Evolutionary conservation across 2,113 vertebrate species (phyloP).

Genomic region (Paracanthobrama guichenoti): DNA sequence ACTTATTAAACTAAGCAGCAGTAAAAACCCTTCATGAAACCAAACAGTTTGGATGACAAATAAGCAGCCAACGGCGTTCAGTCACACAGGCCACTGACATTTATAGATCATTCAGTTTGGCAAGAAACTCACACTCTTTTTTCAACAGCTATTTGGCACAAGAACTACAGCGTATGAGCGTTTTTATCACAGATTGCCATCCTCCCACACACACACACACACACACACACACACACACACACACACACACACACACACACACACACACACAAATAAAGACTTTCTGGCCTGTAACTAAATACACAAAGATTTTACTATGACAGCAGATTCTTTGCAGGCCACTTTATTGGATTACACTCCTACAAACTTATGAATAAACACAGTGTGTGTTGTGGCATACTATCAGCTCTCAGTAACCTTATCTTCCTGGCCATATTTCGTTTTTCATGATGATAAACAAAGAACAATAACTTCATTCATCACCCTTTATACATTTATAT

Average conservation of each 20-base stretch:
- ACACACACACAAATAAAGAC: background rate
- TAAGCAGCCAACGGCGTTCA: background rate
- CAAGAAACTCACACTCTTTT: background rate
- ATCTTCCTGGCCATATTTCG: slow-evolving; percentile 12
- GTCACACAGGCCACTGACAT: slow-evolving; percentile 5
- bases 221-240: background rate
- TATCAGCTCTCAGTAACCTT: slow-evolving; percentile 2
- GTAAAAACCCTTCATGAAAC: background rate
- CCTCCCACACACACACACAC: no score
- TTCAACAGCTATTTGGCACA: slow-evolving; percentile 29
- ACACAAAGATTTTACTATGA: slow-evolving; percentile 32
- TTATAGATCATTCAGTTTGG: slow-evolving; percentile 17
- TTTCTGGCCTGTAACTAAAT: slow-evolving; percentile 27
- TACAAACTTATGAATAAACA: slow-evolving; percentile 18
- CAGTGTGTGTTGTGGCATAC: background rate
- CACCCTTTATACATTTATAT: background rate
- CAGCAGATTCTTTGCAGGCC: slow-evolving; percentile 27
- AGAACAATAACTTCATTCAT: slow-evolving; percentile 35
- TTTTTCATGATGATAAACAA: slow-evolving; percentile 13
- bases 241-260: background rate
- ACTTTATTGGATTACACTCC: slow-evolving; percentile 24
- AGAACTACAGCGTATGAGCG: background rate
- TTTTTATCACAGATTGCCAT: slow-evolving; percentile 1
- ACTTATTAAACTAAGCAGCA: background rate
- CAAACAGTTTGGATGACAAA: background rate